Conservation (phyloP, 2,888 invertebrate genomes). For the Folsomia manolachei region DNA sequence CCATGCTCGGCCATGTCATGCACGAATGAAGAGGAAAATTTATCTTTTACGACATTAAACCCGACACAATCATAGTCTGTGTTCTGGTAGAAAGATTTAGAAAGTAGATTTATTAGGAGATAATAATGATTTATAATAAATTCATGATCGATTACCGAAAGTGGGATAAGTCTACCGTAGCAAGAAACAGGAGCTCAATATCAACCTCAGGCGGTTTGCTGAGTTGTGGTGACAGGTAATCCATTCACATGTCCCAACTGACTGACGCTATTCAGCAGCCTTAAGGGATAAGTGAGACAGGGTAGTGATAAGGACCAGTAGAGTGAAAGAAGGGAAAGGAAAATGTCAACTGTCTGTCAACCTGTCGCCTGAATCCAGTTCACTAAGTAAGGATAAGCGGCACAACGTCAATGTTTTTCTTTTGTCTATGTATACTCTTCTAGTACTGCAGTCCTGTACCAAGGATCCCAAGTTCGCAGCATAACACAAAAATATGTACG, state of each 20-base stretch:
- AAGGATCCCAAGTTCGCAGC: no score
- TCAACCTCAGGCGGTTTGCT: no score
- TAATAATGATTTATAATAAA: slow-evolving; percentile 5
- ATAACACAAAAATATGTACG: no score
- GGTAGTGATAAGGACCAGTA: neutral
- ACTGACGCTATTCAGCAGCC: no score
- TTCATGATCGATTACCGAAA: neutral
- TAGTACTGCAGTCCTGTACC: no score
- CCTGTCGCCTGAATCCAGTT: neutral
- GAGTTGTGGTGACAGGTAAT: neutral
- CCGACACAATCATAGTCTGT: neutral
- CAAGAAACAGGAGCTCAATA: no score
- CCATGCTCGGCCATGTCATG: no score
- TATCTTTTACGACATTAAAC: no score
- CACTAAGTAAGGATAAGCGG: neutral
- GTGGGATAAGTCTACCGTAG: neutral
- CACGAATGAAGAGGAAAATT: no score
- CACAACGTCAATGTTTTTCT: no score
- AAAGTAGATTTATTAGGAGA: neutral
- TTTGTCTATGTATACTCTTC: neutral
- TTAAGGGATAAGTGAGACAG: no score
- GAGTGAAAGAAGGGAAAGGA: slow-evolving; percentile 1
- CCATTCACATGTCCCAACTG: neutral
- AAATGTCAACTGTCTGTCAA: slow-evolving; percentile 8
- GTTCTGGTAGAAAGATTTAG: neutral